Evolutionary conservation across 2,113 vertebrate genomes (phyloP), one percentile per base, ranked within the genome.

Genomic region (Orycteropus afer): DNA sequence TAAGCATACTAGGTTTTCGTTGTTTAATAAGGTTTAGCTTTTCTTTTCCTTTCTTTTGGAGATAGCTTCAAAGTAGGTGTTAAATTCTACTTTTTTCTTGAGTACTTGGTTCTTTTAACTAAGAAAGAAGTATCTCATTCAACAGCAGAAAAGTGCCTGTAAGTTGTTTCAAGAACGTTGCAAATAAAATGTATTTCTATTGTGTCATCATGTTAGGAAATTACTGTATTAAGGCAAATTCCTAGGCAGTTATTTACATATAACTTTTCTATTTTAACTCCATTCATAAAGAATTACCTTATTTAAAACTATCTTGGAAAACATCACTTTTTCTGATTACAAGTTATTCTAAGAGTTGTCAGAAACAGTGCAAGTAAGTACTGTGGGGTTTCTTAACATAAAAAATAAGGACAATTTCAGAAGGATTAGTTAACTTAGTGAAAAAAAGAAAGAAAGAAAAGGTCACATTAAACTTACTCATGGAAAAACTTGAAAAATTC

Each of bases 81-180:
- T 73, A 34, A 29, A 2, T 87, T 92, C 74, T 47, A 5, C 65
- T 89, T 90, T 25, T 78, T 27, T 89, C 65, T 65, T 81, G 71
- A 93, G 55, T 40, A n/a, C 69, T 65, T 80, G 55, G 23, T 49
- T 86, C 49, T 90, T 81, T 88, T 79, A 67, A 74, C 0, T 51
- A 7, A 3, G 65, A 92, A 76, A 89, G 59, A 86, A 94, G 49
- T 34, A 76, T n/a, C 84, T 93, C 85, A 91, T 94, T 92, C 82
- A 77, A 69, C 0, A 57, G 77, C 81, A 81, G 49, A 65, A 8
- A 34, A 93, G 80, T 37, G 37, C 63, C 71, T 78, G 55, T 76
- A 93, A 69, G 73, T 63, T 93, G 91, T 87, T 94, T 93, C 77
- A 84, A 96, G 91, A 77, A 78, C 92, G 32, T 7, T 87, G 80